These are phyloP conservation scores for Eupsilia transversa DNA, from an alignment of 2,888 invertebrate species.

Conservation along the genomic window DNA sequence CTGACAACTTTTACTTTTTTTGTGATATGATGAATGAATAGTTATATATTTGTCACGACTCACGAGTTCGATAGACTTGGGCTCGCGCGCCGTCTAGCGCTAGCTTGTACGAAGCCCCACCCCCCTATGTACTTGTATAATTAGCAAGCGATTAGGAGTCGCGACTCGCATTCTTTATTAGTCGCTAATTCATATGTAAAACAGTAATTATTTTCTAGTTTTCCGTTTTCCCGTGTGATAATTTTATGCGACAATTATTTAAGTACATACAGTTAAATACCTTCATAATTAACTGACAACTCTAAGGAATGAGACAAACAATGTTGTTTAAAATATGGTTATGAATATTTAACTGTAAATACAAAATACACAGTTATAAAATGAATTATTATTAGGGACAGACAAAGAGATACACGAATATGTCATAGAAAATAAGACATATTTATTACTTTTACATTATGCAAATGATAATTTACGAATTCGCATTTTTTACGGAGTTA, in stretches of 20 bases:
- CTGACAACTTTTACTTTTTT: constrained; percentile 65
- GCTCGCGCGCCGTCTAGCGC: constrained; percentile 43
- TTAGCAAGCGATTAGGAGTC: constrained; percentile 66
- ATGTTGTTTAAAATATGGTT: constrained; percentile 32
- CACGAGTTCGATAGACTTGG: constrained; percentile 39
- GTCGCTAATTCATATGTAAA: constrained; percentile 60
- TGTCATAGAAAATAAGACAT: constrained; percentile 19
- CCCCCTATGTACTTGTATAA: constrained; percentile 64
- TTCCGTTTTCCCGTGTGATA: constrained; percentile 61
- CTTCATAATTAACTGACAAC: constrained; percentile 17
- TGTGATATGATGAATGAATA: constrained; percentile 46
- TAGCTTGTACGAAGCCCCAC: constrained; percentile 66
- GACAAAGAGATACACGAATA: constrained; percentile 27
- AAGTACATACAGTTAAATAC: constrained; percentile 21
- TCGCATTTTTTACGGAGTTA: constrained; percentile 15
- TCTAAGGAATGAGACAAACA: constrained; percentile 16
- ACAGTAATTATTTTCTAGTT: constrained; percentile 60
- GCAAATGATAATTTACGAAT: constrained; percentile 21
- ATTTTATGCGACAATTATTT: constrained; percentile 43
- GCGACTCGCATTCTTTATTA: constrained; percentile 56
- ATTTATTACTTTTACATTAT: constrained; percentile 29
- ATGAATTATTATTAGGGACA: constrained; percentile 38
- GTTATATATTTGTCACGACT: constrained; percentile 37
- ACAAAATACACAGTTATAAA: constrained; percentile 20
- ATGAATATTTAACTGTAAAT: constrained; percentile 46